phyloP scores from a whole-genome alignment of 2,888 invertebrate species.

The Trichopria drosophilae region DNA sequence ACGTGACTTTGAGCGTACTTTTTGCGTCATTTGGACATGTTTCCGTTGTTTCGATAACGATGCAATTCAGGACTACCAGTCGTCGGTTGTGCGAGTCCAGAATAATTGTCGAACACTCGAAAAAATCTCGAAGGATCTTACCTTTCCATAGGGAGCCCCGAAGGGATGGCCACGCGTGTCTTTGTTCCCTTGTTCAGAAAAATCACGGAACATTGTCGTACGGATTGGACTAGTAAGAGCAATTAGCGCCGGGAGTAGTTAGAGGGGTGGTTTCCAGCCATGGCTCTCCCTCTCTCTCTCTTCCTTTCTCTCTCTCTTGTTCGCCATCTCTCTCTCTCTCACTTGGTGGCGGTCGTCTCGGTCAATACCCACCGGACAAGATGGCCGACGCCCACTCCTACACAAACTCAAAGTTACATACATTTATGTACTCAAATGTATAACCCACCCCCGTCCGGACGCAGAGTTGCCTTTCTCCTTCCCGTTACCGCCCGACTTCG shows the following conservation, averaged over 20 bases:
- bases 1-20: no score
- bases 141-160: no score
- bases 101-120: no score
- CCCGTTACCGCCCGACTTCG: constrained; percentile 29
- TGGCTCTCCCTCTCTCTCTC: constrained; percentile 47
- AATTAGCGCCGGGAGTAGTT: constrained; percentile 53
- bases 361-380: constrained; percentile 60
- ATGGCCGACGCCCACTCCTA: constrained; percentile 59
- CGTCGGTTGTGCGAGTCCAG: no score
- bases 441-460: constrained; percentile 53
- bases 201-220: no score
- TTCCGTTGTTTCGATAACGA: no score
- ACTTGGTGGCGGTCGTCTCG: constrained; percentile 52
- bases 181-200: no score
- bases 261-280: constrained; percentile 52
- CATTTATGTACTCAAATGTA: constrained; percentile 59
- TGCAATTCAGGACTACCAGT: no score
- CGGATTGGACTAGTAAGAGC: constrained; percentile 53
- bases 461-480: constrained; percentile 50
- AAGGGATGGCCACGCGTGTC: no score
- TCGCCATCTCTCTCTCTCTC: constrained; percentile 23
- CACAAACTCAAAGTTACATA: constrained; percentile 59
- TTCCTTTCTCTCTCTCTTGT: constrained; percentile 35
- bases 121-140: no score
- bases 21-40: no score